Percentiles rank a stretch among this genome's conserved stretches.
These are phyloP conservation scores for Neosalanx taihuensis DNA, from an alignment of 2,797 vertebrate species.

Conservation along the genomic window DNA sequence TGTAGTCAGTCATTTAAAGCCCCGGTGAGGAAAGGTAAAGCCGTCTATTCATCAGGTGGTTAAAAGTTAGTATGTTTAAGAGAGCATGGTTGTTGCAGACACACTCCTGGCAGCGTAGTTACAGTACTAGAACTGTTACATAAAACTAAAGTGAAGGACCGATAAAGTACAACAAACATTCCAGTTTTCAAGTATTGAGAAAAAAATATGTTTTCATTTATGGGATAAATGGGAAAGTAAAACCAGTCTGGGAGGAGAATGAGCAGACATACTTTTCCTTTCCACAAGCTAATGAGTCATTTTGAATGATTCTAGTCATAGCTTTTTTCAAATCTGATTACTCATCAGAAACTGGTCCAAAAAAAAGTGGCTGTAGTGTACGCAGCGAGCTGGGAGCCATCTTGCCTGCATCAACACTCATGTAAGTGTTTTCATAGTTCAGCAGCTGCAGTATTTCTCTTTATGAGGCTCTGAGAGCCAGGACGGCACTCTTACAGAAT, in stretches of 20 bases:
- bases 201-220: not conserved
- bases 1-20: constrained; percentile 64
- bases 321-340: not conserved
- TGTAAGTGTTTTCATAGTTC: constrained; percentile 78
- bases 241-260: not conserved
- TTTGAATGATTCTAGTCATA: not conserved
- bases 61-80: constrained; percentile 51
- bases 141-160: not conserved
- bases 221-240: not conserved
- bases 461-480: constrained; percentile 76
- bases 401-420: constrained; percentile 39
- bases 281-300: not conserved
- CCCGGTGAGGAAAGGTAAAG: constrained; percentile 55
- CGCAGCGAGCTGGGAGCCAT: constrained; percentile 8
- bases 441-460: constrained; percentile 91
- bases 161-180: not conserved
- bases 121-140: not conserved
- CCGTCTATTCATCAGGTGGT: constrained; percentile 65
- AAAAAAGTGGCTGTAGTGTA: not conserved
- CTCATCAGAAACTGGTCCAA: not conserved
- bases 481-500: constrained; percentile 78
- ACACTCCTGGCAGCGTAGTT: not conserved
- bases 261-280: not conserved
- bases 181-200: not conserved
- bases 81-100: not conserved